Percentiles rank a stretch among this genome's conserved stretches.
phyloP scores from a whole-genome alignment of 2,113 vertebrate genomes.

The Lota lota region DNA sequence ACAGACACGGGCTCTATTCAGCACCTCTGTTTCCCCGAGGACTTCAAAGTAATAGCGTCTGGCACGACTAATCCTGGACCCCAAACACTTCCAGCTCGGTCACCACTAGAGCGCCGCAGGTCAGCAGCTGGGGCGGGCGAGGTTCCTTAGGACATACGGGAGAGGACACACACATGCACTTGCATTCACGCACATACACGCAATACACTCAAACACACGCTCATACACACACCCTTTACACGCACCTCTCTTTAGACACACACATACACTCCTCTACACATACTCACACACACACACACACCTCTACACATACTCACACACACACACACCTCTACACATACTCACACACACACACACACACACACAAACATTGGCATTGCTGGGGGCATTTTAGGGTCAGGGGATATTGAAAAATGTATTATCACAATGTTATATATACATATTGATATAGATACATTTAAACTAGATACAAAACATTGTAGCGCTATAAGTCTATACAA shows the following conservation, averaged over 20 bases:
- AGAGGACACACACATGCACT: not conserved
- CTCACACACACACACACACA: not conserved
- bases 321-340: no score
- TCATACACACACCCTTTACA: not conserved
- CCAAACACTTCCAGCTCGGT: not conserved
- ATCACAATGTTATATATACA: no score
- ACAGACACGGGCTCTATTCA: constrained; percentile 29
- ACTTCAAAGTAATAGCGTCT: constrained; percentile 37
- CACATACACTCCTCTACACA: not conserved
- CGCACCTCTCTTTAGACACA: not conserved
- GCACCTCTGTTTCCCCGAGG: not conserved
- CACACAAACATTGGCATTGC: not conserved
- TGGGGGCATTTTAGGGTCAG: no score
- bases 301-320: not conserved
- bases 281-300: not conserved
- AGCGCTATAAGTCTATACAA: not conserved
- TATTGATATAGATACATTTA: no score
- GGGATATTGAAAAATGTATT: no score
- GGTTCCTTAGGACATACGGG: no score
- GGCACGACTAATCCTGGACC: constrained; percentile 7
- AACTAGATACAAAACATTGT: not conserved
- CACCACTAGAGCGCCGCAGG: no score
- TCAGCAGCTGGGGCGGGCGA: no score
- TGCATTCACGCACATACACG: not conserved
- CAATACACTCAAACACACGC: not conserved